phyloP scores from a whole-genome alignment of 2,113 vertebrate genomes.

The Phalacrocorax aristotelis region DNA sequence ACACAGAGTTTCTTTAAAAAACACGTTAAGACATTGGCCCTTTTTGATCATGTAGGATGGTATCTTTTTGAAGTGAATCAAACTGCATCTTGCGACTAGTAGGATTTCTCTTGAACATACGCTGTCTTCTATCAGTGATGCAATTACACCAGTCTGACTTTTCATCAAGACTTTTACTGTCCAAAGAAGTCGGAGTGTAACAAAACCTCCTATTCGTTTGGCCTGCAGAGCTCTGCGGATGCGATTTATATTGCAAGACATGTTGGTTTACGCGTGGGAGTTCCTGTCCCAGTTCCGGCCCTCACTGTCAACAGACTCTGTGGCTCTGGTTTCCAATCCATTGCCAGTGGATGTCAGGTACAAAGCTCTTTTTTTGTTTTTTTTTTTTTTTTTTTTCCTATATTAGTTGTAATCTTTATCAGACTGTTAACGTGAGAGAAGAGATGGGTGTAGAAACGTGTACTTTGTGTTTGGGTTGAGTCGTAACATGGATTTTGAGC shows the following conservation, averaged over 20 bases:
- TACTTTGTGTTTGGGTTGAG: neutral
- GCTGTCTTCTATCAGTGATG: accelerated
- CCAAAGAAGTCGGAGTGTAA: neutral
- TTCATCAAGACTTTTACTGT: neutral
- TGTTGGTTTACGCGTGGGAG: constrained; percentile 85
- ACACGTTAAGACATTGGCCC: accelerated
- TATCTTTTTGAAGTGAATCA: neutral
- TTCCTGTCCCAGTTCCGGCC: constrained; percentile 84
- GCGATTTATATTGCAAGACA: constrained; percentile 88
- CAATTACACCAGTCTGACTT: neutral
- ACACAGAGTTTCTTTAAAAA: neutral
- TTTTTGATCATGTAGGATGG: neutral
- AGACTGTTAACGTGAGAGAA: neutral
- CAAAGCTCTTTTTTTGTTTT: neutral
- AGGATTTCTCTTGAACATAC: neutral
- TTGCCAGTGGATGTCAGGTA: constrained; percentile 92
- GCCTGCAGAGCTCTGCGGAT: constrained; percentile 83
- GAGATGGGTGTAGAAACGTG: accelerated
- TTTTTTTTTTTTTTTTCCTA: neutral
- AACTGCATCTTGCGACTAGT: neutral
- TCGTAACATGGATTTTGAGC: neutral
- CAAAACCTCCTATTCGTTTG: neutral
- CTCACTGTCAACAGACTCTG: constrained; percentile 91
- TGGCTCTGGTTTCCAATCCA: constrained; percentile 95
- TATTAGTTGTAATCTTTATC: neutral